Conservation (phyloP, 2,113 vertebrate species). For the Hippocampus barbouri region DNA sequence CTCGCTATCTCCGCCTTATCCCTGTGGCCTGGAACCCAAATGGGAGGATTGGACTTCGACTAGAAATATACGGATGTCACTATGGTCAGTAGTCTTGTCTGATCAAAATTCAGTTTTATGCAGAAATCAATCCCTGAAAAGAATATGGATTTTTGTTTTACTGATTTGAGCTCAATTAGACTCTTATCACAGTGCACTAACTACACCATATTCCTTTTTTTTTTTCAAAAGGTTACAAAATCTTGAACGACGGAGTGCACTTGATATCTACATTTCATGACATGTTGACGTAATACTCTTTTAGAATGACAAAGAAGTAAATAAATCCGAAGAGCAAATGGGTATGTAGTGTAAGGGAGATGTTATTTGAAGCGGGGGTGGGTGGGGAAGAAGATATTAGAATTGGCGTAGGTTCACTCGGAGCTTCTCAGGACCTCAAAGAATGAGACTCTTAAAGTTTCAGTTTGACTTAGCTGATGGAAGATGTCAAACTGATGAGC, state of each 20-base stretch:
- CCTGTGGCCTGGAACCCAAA: slow-evolving; percentile 65
- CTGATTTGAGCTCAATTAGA: background rate
- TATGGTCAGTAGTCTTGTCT: slow-evolving; percentile 48
- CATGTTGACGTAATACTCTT: background rate
- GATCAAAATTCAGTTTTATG: background rate
- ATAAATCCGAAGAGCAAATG: no score
- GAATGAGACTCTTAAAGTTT: no score
- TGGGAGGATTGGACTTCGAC: slow-evolving; percentile 64
- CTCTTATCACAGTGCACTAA: background rate
- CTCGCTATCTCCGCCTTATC: slow-evolving; percentile 60
- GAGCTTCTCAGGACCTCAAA: no score
- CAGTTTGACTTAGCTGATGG: no score
- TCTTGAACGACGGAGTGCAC: background rate
- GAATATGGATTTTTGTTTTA: background rate
- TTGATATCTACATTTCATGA: background rate
- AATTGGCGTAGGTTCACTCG: no score
- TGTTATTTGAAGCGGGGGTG: background rate
- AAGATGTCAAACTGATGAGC: no score
- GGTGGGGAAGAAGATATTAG: no score
- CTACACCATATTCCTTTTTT: background rate
- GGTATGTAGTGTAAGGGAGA: background rate
- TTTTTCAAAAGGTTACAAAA: background rate
- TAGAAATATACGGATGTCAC: slow-evolving; percentile 65
- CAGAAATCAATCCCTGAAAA: background rate
- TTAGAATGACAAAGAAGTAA: background rate